Base-by-base conservation (phyloP, 2,888 invertebrate genomes). In the Agriopis leucophaearia region DNA sequence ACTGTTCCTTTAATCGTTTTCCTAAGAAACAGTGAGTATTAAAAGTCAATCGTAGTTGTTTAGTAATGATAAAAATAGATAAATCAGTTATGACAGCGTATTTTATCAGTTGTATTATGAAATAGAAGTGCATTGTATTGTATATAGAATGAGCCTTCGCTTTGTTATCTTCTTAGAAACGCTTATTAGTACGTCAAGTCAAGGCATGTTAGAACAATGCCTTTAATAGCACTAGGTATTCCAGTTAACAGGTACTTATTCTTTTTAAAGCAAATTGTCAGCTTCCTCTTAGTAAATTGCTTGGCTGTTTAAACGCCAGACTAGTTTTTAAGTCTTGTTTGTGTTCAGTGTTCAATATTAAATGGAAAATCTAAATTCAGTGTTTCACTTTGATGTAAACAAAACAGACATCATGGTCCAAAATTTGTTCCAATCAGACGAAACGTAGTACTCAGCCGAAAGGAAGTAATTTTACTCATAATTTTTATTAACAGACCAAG, bases 11-110 rank as follows among this genome's bases (percentile, higher is more conserved):
- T 9, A 44, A 13, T 18, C 56, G 52, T 42, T 61, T 56, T 10
- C 50, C 6, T 35, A 35, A 15, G 48, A 67, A 67, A 67, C 18
- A 54, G 67, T 67, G 54, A 67, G 67, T 66, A 61, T 57, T 55
- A 56, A 12, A n/a, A 38, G 42, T 18, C 36, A 40, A 48, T 36
- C 38, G 27, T 45, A 45, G 59, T 59, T 42, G 27, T 54, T 40
- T 59, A 48, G 40, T 40, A 27, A 44, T 54, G 59, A 44, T 65
- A 59, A 42, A 55, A 60, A 52, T 58, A 65, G 59, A 60, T 65
- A 35, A 60, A 42, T 35, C 18, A 45, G 15, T 18, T 18, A 38
- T 40, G 38, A 45, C 45, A 62, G 7, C 16, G 13, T 2, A 10
- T 44, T 56, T 60, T 50, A 66, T 60, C 55, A 42, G 55, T 18